Base-by-base conservation (phyloP, 1,140 invertebrate genomes). In the Drosophila santomea region DNA sequence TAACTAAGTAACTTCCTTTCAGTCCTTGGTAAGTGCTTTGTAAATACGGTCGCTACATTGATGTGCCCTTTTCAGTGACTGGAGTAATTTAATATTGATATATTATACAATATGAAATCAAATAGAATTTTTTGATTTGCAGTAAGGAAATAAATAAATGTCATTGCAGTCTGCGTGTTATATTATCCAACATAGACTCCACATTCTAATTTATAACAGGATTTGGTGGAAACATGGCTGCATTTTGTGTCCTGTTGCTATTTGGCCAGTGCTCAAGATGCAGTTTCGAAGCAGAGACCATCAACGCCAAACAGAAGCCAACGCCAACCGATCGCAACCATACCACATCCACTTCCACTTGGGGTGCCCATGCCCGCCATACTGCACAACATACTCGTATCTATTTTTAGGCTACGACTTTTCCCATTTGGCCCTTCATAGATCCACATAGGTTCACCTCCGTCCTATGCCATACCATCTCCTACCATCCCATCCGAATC, bases 391-490 rank as follows among this genome's bases (percentile, higher is more conserved):
- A 74, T 82, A 83, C 63, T 82, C 54, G 71, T 32, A 82, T 82
- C 79, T 86, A 86, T 86, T 69, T 88, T 73, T 79, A 86, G 75
- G 75, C 79, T 86, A 86, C 82, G 83, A 83, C 82, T 88, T 86
- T 86, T 86, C 66, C 75, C 84, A 88, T 72, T 88, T 77, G 74
- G 57, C 68, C 61, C 55, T 80, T 75, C 68, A 74, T 81, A 81
- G 78, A 50, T 50, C 51, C 32, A 32, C 32, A 32, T 25, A 48
- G 47, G 28, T 48, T 38, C 57, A 60, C 50, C 17, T 35, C 45
- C 57, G 39, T 63, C 17, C 36, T 36, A 44, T 35, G 17, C 39
- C 28, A 55, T 28, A 28, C 47, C 23, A 48, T n/a, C 23, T 23
- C 20, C 11, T 47, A 28, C 12, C 47, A 48, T 8, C 11, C 5